phyloP scores from a whole-genome alignment of 2,797 vertebrate genomes.

The Epinephelus malabaricus region DNA sequence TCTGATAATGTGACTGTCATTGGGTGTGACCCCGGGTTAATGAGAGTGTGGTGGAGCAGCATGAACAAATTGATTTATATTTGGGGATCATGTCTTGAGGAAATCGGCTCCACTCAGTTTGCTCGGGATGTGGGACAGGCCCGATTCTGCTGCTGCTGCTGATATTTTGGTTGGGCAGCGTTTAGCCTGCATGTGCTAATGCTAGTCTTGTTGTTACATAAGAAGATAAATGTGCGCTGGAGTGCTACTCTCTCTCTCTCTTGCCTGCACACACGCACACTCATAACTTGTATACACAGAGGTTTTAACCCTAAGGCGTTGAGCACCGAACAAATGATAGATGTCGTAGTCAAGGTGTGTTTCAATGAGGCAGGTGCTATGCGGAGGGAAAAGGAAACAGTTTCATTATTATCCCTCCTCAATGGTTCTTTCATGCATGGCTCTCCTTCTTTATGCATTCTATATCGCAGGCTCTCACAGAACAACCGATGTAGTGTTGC shows the following conservation, averaged over 20 bases:
- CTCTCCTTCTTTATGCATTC: background rate
- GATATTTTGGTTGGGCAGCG: slow-evolving; percentile 41
- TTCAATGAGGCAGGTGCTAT: slow-evolving; percentile 13
- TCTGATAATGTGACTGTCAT: background rate
- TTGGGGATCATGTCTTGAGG: background rate
- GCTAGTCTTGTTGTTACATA: slow-evolving; percentile 79
- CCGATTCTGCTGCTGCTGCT: slow-evolving; percentile 14
- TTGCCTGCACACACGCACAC: background rate
- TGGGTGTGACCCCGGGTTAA: slow-evolving; percentile 53
- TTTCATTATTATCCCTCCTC: slow-evolving; percentile 27
- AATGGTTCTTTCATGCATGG: background rate
- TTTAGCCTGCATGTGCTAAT: slow-evolving; percentile 66
- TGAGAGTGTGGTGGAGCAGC: background rate
- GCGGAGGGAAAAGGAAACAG: background rate
- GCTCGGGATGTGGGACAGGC: background rate
- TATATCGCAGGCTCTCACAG: slow-evolving; percentile 12
- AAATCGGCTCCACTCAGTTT: slow-evolving; percentile 2
- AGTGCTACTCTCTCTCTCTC: slow-evolving; percentile 58
- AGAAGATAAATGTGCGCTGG: slow-evolving; percentile 77
- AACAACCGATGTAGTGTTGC: slow-evolving; percentile 1
- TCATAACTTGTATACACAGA: slow-evolving; percentile 22
- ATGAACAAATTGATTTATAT: slow-evolving; percentile 13
- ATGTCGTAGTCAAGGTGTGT: slow-evolving; percentile 39
- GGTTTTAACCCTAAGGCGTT: slow-evolving; percentile 45
- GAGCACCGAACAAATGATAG: slow-evolving; percentile 32